Conservation (phyloP, 1,140 invertebrate species). For the Drosophila simulans region DNA sequence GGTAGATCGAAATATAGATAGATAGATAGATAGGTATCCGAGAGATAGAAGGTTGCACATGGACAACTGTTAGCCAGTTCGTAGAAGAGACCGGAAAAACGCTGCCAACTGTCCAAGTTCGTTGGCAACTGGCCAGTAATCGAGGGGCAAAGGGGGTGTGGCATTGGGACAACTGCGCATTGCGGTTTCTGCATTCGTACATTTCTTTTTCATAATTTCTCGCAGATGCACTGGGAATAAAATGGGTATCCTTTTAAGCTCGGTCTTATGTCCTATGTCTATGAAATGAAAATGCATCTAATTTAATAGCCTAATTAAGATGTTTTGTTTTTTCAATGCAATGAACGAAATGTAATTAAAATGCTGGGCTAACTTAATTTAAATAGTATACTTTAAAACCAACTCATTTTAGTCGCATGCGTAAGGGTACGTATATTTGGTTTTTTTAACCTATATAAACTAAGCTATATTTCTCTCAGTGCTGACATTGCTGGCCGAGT, state of each 20-base stretch:
- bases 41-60: neutral
- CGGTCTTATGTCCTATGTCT: too few species aligned
- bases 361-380: too few species aligned
- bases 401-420: too few species aligned
- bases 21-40: conserved; percentile 29
- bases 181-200: conserved; percentile 72
- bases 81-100: conserved; percentile 71
- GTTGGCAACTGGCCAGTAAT: conserved; percentile 40
- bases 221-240: conserved; percentile 1
- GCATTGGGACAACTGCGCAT: conserved; percentile 72
- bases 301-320: too few species aligned
- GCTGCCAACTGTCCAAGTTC: conserved; percentile 45
- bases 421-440: too few species aligned
- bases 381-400: too few species aligned
- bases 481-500: conserved; percentile 28
- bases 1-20: conserved; percentile 41
- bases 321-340: too few species aligned
- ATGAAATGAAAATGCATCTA: too few species aligned
- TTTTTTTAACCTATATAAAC: too few species aligned
- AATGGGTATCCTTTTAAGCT: too few species aligned
- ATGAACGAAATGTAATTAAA: too few species aligned
- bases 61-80: conserved; percentile 25
- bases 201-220: conserved; percentile 53
- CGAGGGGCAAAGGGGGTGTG: conserved; percentile 25
- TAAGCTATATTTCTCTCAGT: neutral